Base-by-base conservation (phyloP, 2,797 vertebrate species). In the Salarias fasciatus region DNA sequence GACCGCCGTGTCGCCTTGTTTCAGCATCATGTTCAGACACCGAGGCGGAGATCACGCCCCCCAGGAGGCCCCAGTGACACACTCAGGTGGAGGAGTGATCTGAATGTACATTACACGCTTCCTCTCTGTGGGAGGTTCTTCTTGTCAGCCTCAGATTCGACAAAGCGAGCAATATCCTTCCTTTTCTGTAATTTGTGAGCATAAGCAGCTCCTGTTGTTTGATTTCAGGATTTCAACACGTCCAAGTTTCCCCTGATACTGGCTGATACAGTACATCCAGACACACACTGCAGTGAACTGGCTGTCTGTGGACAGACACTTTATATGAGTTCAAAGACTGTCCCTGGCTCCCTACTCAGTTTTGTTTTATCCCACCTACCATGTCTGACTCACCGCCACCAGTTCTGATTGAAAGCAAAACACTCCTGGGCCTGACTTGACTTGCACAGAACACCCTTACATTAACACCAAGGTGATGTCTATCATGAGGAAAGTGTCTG, bases 381-480 rank as follows among this genome's bases (percentile, higher is more conserved):
- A 9, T 35, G 69, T 85, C 79, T 92, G 84, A 85, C 69, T 88
- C 83, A 84, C 51, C 60, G 36, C 64, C 13, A 31, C 52, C 43
- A 15, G 51, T 50, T 78, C 51, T 81, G 76, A 83, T 75, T 75
- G 62, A 80, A 69, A 72, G 38, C 49, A 55, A 69, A 79, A 33
- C 44, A 68, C 56, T 53, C 61, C 13, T 36, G 29, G 35, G 56
- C 64, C 60, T 12, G 11, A 41, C 49, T 55, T 50, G 24, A 4
- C 61, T 74, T 61, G 63, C 42, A 72, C 28, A 65, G 75, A 70
- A 55, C 52, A 31, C 42, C 42, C 31, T 33, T 63, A 53, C 12
- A 41, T 46, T 58, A 14, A 71, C 63, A 62, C 63, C 65, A 84
- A 78, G 66, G 71, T 69, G 60, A 79, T 55, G 63, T 77, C 71